A percentile compares a stretch with the other conserved stretches of the same genome.
Evolutionary conservation across 2,888 invertebrate genomes (phyloP).

Genomic region (Nemotelus nigrinus): DNA sequence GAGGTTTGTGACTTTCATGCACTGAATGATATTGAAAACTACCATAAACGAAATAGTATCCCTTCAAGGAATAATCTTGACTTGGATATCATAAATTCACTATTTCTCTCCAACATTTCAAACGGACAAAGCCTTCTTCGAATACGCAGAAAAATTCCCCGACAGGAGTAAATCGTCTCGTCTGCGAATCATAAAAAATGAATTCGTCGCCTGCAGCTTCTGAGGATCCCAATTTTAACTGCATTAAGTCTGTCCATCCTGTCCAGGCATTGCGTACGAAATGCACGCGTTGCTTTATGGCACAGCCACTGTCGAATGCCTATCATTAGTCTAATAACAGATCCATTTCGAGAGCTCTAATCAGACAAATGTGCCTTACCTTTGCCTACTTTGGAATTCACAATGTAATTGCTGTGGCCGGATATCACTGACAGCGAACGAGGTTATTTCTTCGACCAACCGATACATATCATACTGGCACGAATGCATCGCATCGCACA

Average conservation of each 20-base stretch:
- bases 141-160: neutral
- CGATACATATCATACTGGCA: neutral
- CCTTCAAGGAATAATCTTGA: conserved; percentile 18
- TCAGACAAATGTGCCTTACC: conserved; percentile 44
- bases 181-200: conserved; percentile 37
- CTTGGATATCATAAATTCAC: conserved; percentile 23
- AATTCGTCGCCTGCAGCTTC: conserved; percentile 45
- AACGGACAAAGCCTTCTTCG: neutral
- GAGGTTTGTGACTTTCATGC: too few relatives aligned
- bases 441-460: neutral
- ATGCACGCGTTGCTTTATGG: conserved; percentile 6
- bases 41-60: neutral
- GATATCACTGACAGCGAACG: conserved; percentile 40
- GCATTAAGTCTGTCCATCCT: conserved; percentile 43
- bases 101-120: neutral
- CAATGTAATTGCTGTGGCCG: conserved; percentile 39
- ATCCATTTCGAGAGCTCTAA: conserved; percentile 48
- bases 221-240: conserved; percentile 48
- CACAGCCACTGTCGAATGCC: conserved; percentile 44
- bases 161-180: neutral
- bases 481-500: conserved; percentile 1
- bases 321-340: conserved; percentile 51
- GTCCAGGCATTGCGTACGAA: neutral
- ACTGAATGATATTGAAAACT: too few relatives aligned
- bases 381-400: conserved; percentile 33